Base-by-base conservation (phyloP, 2,888 invertebrate species). In the Arrhopalites spinosus region DNA sequence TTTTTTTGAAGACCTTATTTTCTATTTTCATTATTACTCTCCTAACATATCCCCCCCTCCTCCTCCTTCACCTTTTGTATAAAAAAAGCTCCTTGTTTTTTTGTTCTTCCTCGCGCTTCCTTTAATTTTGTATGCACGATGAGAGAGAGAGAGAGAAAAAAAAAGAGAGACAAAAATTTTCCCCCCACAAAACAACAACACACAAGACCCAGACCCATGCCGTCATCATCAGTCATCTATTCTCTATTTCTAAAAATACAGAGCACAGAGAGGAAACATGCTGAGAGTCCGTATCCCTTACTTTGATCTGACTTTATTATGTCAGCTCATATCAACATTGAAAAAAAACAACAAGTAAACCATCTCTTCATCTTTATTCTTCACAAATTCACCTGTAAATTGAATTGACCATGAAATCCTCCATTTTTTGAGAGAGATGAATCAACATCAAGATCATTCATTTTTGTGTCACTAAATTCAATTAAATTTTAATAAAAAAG, bases 1-100 rank as follows among this genome's bases (percentile, higher is more conserved):
- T 68, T 68, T 66, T 66, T 68, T 50, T 50, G 47, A 68, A 68
- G 68, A 70, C 17, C 50, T 36, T 50, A 53, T 70, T 70, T 59
- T 53, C 53, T 70, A 70, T 70, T 70, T 53, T 68, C 43, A 68
- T 45, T 64, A 64, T 64, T 64, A 64, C 59, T 59, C 15, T 25
- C 59, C 25, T 23, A 17, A 2, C 20, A 11, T n/a, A 50, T n/a
- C 50, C n/a, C 17, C 3, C 15, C 3, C 50, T 45, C 50, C 3
- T n/a, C 50, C 25, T 25, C 59, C 25, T 11, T 59, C 59, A 59
- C 59, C 59, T 59, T 27, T 15, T 15, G 5, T 23, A n/a, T n/a
- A n/a, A n/a, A n/a, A n/a, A n/a, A n/a, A n/a, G n/a, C 11, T 11
- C 25, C 23, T 25, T 27, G 7, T 25, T 27, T 59, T 15, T 59